A percentile compares a stretch with the other conserved stretches of the same genome.
Conservation (phyloP, 2,888 invertebrate genomes). For the Zygaena filipendulae region DNA sequence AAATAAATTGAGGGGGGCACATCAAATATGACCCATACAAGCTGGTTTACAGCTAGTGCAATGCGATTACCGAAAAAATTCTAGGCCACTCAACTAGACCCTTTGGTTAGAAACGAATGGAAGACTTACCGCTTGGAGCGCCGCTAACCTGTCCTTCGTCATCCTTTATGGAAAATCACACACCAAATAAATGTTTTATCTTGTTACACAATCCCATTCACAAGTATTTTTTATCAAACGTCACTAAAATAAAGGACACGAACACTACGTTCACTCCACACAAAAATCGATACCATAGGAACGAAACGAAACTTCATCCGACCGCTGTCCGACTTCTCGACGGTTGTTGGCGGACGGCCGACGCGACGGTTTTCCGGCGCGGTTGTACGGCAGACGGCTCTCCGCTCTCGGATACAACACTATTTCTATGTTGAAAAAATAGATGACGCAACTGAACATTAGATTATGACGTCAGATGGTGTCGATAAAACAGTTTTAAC, state of each 20-base stretch:
- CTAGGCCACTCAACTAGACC: constrained; percentile 16
- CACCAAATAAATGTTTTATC: constrained; percentile 73
- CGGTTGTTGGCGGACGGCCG: constrained; percentile 22
- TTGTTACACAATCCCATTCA: constrained; percentile 83
- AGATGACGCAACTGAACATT: constrained; percentile 36
- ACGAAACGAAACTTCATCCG: constrained; percentile 70
- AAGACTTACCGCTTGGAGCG: constrained; percentile 88
- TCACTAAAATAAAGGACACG: constrained; percentile 78
- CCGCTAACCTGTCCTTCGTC: constrained; percentile 98
- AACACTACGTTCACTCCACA: constrained; percentile 75
- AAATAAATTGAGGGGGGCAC: no score
- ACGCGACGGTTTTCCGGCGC: no score
- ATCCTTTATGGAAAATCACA: constrained; percentile 77
- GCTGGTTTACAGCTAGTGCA: no score
- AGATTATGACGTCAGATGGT: constrained; percentile 39
- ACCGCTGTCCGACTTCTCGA: no score
- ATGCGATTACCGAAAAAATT: no score
- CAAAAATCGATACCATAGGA: constrained; percentile 85
- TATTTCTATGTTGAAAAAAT: constrained; percentile 33
- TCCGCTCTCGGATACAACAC: constrained; percentile 27
- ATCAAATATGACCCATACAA: no score
- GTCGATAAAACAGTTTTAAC: constrained; percentile 41
- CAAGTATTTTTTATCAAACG: constrained; percentile 76
- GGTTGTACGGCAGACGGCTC: no score
- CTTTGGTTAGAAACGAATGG: constrained; percentile 34